These are phyloP conservation scores for Limnodromus scolopaceus DNA, from an alignment of 2,797 vertebrate genomes.

Conservation along the genomic window DNA sequence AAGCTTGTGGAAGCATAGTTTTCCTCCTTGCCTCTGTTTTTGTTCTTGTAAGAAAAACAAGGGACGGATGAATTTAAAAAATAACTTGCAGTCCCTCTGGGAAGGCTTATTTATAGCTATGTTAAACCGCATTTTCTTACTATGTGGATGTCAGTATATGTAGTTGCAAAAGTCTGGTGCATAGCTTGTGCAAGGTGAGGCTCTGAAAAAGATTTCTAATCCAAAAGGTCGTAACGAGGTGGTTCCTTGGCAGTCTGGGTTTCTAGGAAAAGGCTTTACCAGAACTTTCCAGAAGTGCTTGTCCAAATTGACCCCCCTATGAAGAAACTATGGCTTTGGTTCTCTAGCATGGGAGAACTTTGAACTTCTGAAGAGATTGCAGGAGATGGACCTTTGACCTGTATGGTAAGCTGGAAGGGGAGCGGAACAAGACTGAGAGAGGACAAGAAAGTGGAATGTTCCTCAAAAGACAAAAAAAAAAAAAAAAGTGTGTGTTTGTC, in stretches of 20 bases:
- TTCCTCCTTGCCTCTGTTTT: neutral
- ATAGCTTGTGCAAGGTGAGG: neutral
- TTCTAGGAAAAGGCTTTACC: neutral
- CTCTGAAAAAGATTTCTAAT: neutral
- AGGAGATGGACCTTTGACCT: neutral
- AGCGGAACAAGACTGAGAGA: neutral
- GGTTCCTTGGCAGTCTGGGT: neutral
- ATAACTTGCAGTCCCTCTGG: rapidly evolving
- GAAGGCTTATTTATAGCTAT: neutral
- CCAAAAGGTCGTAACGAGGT: neutral
- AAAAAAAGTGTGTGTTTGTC: neutral
- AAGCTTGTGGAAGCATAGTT: neutral
- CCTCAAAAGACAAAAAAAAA: neutral
- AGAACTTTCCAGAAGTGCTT: neutral
- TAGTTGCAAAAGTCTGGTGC: neutral
- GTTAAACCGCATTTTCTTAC: neutral
- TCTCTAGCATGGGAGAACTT: neutral
- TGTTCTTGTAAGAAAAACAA: neutral
- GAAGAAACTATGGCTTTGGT: neutral
- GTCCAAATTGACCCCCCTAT: neutral
- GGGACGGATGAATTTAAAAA: neutral
- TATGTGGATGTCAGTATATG: neutral
- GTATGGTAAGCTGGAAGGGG: neutral
- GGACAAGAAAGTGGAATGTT: neutral
- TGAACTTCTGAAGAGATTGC: neutral